Evolutionary conservation across 23 tunicate species (phyloP).

Genomic region (Styela plicata): DNA sequence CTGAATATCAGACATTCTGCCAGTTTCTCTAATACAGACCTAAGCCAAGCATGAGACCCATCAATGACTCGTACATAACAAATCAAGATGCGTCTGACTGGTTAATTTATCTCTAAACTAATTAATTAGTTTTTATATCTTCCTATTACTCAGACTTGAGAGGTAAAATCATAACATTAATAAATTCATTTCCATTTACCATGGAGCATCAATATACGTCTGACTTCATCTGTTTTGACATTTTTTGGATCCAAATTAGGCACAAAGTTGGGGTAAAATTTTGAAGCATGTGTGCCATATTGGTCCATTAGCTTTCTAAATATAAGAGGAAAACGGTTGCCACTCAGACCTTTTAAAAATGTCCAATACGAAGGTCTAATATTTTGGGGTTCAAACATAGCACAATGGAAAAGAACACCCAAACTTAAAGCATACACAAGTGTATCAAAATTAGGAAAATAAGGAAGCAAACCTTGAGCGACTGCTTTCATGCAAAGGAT

Average conservation of each 20-base stretch:
- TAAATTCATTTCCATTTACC: slow-evolving; percentile 29
- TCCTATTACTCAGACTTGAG: no score
- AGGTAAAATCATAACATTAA: no score
- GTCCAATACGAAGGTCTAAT: slow-evolving; percentile 69
- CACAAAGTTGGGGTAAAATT: slow-evolving; percentile 40
- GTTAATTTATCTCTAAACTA: no score
- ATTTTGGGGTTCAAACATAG: slow-evolving; percentile 60
- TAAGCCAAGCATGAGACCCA: no score
- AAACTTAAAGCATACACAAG: slow-evolving; percentile 44
- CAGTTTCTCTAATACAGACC: no score
- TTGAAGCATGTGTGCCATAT: slow-evolving; percentile 28
- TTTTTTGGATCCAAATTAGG: slow-evolving; percentile 47
- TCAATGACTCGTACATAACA: no score
- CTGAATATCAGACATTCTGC: no score
- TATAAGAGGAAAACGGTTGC: slow-evolving; percentile 46
- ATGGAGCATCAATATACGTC: not conserved
- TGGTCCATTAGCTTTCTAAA: slow-evolving; percentile 42
- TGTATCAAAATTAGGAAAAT: slow-evolving; percentile 35
- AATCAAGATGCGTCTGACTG: no score
- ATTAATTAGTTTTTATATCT: no score
- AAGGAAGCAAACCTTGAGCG: slow-evolving; percentile 29
- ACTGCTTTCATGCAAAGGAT: slow-evolving; percentile 37
- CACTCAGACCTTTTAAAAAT: slow-evolving; percentile 45
- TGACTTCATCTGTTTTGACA: slow-evolving; percentile 28
- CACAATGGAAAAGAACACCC: slow-evolving; percentile 50